Percentiles rank a stretch among this genome's conserved stretches.
Evolutionary conservation across 2,888 invertebrate genomes (phyloP).

Genomic region (Heterodera filipjevi): DNA sequence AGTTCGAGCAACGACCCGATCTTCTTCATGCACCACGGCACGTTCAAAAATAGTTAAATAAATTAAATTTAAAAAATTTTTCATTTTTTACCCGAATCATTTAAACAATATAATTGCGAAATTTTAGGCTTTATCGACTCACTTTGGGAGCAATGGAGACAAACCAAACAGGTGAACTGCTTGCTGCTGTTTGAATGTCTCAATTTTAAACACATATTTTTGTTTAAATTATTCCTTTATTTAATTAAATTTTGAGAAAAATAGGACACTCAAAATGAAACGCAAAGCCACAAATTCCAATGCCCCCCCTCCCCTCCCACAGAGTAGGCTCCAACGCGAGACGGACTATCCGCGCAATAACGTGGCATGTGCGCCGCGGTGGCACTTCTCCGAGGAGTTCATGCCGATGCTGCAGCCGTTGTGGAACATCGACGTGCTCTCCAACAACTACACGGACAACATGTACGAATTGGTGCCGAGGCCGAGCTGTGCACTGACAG

Average conservation of each 20-base stretch:
- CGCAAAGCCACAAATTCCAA: constrained; percentile 39
- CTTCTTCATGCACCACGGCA: constrained; percentile 65
- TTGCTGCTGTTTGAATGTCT: not conserved
- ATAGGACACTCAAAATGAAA: no score
- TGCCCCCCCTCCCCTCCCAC: constrained; percentile 39
- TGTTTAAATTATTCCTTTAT: no score
- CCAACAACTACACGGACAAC: constrained; percentile 57
- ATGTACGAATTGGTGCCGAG: constrained; percentile 56
- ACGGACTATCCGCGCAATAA: constrained; percentile 50
- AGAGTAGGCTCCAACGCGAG: constrained; percentile 50
- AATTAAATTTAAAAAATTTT: not conserved
- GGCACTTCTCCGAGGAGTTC: constrained; percentile 48
- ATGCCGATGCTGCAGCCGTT: constrained; percentile 48
- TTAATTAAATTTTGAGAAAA: no score
- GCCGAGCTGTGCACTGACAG: constrained; percentile 42
- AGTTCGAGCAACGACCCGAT: constrained; percentile 65
- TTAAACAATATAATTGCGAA: not conserved
- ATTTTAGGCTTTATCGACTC: constrained; percentile 63
- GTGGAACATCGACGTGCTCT: constrained; percentile 48
- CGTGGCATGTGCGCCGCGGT: constrained; percentile 39
- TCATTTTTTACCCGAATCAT: no score
- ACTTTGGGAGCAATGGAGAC: constrained; percentile 64
- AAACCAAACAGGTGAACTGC: constrained; percentile 44
- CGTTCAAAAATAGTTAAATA: constrained; percentile 28
- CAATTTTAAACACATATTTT: not conserved